phyloP scores from a whole-genome alignment of 2,797 vertebrate genomes.

The Falco peregrinus region DNA sequence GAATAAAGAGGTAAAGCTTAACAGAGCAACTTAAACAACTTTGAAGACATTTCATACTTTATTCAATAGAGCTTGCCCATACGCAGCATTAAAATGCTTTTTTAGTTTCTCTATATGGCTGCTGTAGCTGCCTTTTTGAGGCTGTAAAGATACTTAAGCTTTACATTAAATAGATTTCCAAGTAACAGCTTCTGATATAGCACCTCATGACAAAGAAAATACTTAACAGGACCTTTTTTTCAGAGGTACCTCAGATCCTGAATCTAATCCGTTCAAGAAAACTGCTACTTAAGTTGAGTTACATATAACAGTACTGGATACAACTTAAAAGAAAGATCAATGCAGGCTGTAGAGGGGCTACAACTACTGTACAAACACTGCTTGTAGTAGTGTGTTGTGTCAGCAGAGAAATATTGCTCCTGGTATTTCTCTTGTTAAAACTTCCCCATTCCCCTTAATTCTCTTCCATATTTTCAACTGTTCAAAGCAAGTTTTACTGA shows the following conservation, averaged over 20 bases:
- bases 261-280: not conserved
- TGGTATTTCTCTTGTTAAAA: not conserved
- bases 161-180: not conserved
- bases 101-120: not conserved
- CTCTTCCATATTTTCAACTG: not conserved
- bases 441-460: not conserved
- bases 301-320: not conserved
- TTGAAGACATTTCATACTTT: not conserved
- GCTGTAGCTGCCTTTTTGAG: not conserved
- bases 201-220: not conserved
- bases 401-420: not conserved
- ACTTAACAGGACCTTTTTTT: not conserved
- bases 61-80: not conserved
- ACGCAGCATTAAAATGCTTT: not conserved
- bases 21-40: not conserved
- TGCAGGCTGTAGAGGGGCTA: not conserved
- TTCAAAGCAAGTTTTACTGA: not conserved
- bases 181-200: not conserved
- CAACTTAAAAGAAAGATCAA: fast-evolving
- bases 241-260: not conserved
- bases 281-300: not conserved
- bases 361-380: not conserved
- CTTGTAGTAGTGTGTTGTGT: not conserved
- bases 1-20: not conserved
- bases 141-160: not conserved